Evolutionary conservation across 1,140 invertebrate species (phyloP), one percentile per base, ranked within the genome.

Genomic region (Drosophila albomicans): DNA sequence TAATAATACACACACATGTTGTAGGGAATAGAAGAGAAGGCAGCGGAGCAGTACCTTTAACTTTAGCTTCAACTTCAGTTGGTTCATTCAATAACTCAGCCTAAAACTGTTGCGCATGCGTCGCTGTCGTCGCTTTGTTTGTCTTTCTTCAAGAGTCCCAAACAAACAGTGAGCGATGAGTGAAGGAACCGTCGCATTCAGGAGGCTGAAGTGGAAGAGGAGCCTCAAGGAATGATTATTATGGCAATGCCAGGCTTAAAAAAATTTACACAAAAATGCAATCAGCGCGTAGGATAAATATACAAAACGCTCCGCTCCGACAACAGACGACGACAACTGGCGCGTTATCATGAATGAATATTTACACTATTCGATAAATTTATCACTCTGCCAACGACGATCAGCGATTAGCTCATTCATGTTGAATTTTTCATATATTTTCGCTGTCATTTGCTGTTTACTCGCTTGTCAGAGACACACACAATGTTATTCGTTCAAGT

Each of bases 181-280:
- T 65, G 56, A 54, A 57, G 54, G 54, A 45, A 20, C 49, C 46
- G 13, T 25, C 16, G 38, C 8, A 8, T 38, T 38, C 10, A 28
- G 3, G 16, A 32, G 15, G 48, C 30, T 13, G 32, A 32, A 41
- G 48, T 13, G 16, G 35, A 6, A 30, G 41, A 10, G n/a, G 1
- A 1, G 54, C 20, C 20, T 25, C 20, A 30, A 41, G 48, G 35
- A 25, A 15, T 68, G 45, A 46, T 73, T 69, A 75, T 72, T 43
- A 73, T 81, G 63, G 46, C 65, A 56, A 49, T 28, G 35, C n/a
- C 41, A n/a, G 66, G 61, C 46, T 48, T 57, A 64, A 77, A 64
- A 64, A 72, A 84, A 84, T 84, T 84, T 84, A 84, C 81, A 84
- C 81, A 84, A 84, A 84, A 84, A 84, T 80, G 81, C 81, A 79